phyloP scores from a whole-genome alignment of 2,888 invertebrate species.

The Eupithecia insigniata region DNA sequence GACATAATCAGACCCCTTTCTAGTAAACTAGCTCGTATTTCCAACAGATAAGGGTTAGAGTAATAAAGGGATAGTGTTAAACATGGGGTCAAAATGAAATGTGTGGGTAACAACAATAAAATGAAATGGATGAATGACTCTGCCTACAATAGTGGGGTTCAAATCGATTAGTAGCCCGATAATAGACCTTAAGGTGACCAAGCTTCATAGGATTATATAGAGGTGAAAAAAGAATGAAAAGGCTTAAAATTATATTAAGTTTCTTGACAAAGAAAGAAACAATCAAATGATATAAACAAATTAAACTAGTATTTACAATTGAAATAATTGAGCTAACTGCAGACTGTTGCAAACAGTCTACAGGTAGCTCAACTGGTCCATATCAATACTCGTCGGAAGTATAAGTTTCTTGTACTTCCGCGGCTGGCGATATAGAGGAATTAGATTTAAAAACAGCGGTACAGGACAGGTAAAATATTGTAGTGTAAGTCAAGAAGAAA shows the following conservation, averaged over 20 bases:
- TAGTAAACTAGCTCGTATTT: constrained; percentile 43
- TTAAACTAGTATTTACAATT: too few species aligned
- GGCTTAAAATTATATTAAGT: neutral
- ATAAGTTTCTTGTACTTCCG: too few species aligned
- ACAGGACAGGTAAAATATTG: neutral
- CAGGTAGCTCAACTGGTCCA: too few species aligned
- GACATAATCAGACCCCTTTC: constrained; percentile 61
- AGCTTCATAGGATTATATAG: constrained; percentile 28
- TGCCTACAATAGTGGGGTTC: constrained; percentile 74
- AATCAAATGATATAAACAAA: too few species aligned
- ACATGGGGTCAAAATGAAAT: constrained; percentile 64
- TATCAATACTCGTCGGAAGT: too few species aligned
- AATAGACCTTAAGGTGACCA: constrained; percentile 63
- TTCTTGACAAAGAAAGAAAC: too few species aligned
- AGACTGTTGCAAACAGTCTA: too few species aligned
- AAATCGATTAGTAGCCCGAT: constrained; percentile 79
- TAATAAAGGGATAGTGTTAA: constrained; percentile 43
- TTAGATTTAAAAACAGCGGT: neutral
- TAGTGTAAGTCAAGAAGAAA: neutral
- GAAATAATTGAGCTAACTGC: too few species aligned
- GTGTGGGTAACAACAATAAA: constrained; percentile 78
- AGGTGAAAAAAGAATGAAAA: neutral
- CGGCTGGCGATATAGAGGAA: neutral
- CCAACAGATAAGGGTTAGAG: constrained; percentile 41
- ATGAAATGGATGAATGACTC: constrained; percentile 77